A percentile compares a stretch with the other conserved stretches of the same genome.
phyloP scores from a whole-genome alignment of 1,140 invertebrate genomes.

The Drosophila seguyi region DNA sequence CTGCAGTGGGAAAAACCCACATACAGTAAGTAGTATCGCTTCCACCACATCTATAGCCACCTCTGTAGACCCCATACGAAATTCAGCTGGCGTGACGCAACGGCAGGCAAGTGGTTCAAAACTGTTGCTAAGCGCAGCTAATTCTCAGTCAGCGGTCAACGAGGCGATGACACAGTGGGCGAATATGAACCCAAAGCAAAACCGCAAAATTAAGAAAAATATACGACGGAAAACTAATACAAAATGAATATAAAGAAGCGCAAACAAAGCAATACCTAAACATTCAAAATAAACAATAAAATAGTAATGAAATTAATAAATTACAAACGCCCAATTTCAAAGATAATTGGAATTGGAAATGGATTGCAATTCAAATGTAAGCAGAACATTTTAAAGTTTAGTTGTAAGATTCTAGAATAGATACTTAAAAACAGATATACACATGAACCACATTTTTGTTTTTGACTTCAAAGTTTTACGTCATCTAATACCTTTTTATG shows the following conservation, averaged over 20 bases:
- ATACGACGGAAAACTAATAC: conserved; percentile 22
- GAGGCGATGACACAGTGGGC: conserved; percentile 59
- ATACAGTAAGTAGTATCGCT: conserved; percentile 32
- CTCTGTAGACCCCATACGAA: conserved; percentile 19
- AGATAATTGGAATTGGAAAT: neutral
- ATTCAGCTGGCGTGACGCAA: conserved; percentile 58
- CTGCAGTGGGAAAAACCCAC: conserved; percentile 73
- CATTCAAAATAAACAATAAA: neutral
- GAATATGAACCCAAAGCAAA: conserved; percentile 16
- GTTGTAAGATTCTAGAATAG: neutral
- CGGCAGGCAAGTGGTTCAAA: conserved; percentile 63
- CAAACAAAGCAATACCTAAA: conserved; percentile 9
- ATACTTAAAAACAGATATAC: neutral
- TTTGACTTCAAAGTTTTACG: neutral
- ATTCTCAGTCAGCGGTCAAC: conserved; percentile 67
- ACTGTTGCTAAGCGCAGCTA: conserved; percentile 78
- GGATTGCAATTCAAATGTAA: neutral
- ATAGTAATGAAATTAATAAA: too few species aligned
- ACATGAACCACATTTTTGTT: neutral
- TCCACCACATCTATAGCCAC: conserved; percentile 29
- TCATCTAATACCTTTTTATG: neutral
- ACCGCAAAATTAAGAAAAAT: conserved; percentile 23
- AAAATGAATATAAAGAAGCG: conserved; percentile 20
- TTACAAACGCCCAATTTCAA: neutral
- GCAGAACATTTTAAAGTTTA: neutral